Conservation (phyloP, 2,113 vertebrate genomes). For the Cyphomyrus plagiostoma region DNA sequence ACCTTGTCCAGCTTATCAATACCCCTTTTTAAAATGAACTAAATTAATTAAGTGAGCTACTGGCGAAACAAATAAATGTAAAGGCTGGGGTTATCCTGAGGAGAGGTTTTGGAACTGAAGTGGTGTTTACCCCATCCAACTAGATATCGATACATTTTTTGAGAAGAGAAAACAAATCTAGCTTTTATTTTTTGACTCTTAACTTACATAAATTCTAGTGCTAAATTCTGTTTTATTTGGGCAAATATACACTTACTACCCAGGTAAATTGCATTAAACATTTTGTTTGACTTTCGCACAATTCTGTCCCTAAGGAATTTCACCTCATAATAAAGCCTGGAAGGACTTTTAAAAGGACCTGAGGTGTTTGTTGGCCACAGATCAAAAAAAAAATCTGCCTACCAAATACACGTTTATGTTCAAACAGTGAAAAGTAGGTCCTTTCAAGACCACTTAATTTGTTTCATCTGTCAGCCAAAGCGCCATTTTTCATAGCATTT, state of each 20-base stretch:
- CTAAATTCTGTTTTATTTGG: neutral
- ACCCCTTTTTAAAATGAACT: neutral
- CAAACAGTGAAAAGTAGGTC: neutral
- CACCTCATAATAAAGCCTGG: neutral
- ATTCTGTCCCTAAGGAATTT: neutral
- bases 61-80: neutral
- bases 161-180: neutral
- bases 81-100: neutral
- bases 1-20: neutral
- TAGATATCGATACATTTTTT: neutral
- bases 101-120: neutral
- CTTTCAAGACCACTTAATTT: neutral
- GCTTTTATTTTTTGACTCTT: neutral
- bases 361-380: neutral
- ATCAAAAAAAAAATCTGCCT: neutral
- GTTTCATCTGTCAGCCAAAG: neutral
- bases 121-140: neutral
- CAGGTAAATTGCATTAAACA: neutral
- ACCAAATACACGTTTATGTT: neutral
- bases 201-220: neutral
- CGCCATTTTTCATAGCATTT: neutral
- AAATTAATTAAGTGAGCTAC: neutral
- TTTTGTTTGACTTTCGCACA: neutral
- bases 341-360: neutral
- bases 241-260: neutral